A percentile compares a stretch with the other conserved stretches of the same genome.
Conservation (phyloP, 2,797 vertebrate genomes). For the Channallabes apus region DNA sequence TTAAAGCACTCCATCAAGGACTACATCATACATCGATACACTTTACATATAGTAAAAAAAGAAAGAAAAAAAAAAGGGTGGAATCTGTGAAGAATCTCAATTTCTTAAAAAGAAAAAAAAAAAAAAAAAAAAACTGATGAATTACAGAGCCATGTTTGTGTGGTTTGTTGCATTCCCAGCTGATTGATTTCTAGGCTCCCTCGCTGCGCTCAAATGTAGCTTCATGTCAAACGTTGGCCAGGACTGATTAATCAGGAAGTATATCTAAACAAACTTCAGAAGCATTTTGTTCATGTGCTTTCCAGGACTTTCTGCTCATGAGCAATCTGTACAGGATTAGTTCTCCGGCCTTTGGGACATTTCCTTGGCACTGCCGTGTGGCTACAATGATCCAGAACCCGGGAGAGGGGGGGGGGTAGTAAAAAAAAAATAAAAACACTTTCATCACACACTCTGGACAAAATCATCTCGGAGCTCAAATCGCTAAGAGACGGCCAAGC, state of each 20-base stretch:
- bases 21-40: background rate
- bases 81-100: background rate
- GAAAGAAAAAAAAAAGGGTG: fast-evolving
- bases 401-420: too few species aligned
- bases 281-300: background rate
- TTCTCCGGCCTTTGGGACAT: background rate
- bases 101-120: background rate
- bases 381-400: conserved; percentile 15
- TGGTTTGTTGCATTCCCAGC: background rate
- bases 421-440: background rate
- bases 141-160: background rate
- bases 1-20: background rate
- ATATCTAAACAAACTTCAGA: background rate
- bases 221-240: background rate
- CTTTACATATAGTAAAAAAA: background rate
- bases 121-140: background rate
- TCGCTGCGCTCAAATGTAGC: background rate
- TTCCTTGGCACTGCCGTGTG: conserved; percentile 29
- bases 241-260: background rate
- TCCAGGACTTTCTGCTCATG: background rate
- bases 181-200: background rate
- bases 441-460: conserved; percentile 8
- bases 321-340: conserved; percentile 29
- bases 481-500: conserved; percentile 2
- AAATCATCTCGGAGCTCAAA: conserved; percentile 22